Evolutionary conservation across 2,888 invertebrate genomes (phyloP).

Genomic region (Chymomyza caudatula): DNA sequence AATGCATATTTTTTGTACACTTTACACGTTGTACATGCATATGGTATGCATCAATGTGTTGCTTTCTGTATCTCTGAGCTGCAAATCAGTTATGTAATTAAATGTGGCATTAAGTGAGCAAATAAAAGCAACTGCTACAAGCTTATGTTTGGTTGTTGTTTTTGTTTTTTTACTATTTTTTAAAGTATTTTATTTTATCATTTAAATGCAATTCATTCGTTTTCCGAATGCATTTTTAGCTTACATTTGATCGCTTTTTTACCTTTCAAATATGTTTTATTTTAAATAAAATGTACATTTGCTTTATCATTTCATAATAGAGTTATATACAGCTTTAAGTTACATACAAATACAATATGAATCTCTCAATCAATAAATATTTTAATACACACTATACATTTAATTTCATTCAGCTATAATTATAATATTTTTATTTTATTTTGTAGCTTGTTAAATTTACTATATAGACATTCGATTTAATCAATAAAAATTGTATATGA

Average conservation of each 20-base stretch:
- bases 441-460: neutral
- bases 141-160: neutral
- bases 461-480: neutral
- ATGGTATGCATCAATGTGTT: neutral
- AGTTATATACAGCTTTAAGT: slow-evolving; percentile 52
- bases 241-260: neutral
- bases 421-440: neutral
- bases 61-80: neutral
- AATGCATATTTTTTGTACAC: neutral
- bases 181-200: slow-evolving; percentile 24
- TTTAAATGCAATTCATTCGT: slow-evolving; percentile 65
- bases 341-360: slow-evolving; percentile 34
- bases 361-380: slow-evolving; percentile 37
- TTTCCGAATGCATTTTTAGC: slow-evolving; percentile 56
- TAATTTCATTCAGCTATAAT: neutral
- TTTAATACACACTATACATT: slow-evolving; percentile 10
- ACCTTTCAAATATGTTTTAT: slow-evolving; percentile 12
- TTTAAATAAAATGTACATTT: slow-evolving; percentile 64
- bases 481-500: neutral
- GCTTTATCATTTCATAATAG: slow-evolving; percentile 42
- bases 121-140: neutral
- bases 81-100: neutral
- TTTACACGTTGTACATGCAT: neutral
- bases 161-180: neutral
- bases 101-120: neutral